Conservation (phyloP, 2,113 vertebrate genomes). For the Beaufortia kweichowensis region DNA sequence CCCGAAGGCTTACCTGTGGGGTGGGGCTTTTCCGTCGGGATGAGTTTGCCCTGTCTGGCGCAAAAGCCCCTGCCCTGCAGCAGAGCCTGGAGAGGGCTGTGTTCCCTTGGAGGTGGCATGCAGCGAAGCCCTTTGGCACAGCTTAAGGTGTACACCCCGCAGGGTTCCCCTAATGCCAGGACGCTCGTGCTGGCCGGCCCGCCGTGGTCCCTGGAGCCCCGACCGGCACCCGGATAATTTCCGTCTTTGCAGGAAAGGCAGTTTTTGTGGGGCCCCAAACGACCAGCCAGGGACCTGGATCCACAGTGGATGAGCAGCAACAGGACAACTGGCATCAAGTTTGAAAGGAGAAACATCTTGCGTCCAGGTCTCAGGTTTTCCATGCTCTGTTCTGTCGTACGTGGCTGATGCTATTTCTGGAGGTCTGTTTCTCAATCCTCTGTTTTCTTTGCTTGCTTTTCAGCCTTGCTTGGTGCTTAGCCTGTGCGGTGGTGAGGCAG, state of each 20-base stretch:
- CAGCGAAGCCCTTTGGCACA: slow-evolving; percentile 80
- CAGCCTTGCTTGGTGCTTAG: slow-evolving; percentile 67
- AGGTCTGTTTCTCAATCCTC: slow-evolving; percentile 62
- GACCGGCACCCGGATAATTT: slow-evolving; percentile 62
- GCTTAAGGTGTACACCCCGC: slow-evolving; percentile 77
- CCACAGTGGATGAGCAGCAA: slow-evolving; percentile 73
- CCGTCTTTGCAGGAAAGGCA: slow-evolving; percentile 72
- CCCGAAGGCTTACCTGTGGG: slow-evolving; percentile 71
- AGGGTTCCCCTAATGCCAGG: slow-evolving; percentile 74
- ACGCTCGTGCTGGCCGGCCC: slow-evolving; percentile 68
- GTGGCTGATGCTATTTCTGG: slow-evolving; percentile 73
- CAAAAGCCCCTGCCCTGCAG: slow-evolving; percentile 79
- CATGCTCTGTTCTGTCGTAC: slow-evolving; percentile 66
- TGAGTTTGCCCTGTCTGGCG: slow-evolving; percentile 68
- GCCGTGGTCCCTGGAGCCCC: slow-evolving; percentile 70
- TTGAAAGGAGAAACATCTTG: slow-evolving; percentile 73
- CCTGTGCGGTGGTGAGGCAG: slow-evolving; percentile 59
- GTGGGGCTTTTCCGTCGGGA: slow-evolving; percentile 73
- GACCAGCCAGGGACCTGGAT: slow-evolving; percentile 69
- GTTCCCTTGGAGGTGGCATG: slow-evolving; percentile 73
- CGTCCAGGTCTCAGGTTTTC: slow-evolving; percentile 69
- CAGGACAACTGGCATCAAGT: slow-evolving; percentile 70
- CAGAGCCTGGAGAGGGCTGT: slow-evolving; percentile 79
- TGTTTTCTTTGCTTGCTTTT: slow-evolving; percentile 63
- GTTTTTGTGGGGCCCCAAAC: slow-evolving; percentile 70